Evolutionary conservation across 1,140 invertebrate species (phyloP).

Genomic region (Camponotus pennsylvanicus): DNA sequence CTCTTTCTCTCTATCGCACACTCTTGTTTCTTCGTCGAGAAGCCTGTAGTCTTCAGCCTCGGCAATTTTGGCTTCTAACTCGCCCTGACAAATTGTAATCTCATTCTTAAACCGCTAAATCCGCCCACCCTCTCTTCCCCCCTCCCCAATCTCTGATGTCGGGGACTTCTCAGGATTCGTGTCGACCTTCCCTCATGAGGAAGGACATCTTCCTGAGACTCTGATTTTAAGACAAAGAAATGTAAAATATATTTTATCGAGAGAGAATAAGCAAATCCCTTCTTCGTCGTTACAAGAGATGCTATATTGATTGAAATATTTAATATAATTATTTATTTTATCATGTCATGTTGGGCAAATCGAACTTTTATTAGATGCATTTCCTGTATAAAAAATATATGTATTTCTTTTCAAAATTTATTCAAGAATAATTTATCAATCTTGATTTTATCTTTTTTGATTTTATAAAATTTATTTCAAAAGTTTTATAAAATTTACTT

Average conservation of each 20-base stretch:
- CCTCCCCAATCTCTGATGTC: neutral
- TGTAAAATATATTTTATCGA: neutral
- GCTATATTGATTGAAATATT: neutral
- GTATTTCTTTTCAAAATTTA: neutral
- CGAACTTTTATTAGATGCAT: neutral
- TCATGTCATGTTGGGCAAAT: neutral
- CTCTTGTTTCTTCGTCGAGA: conserved; percentile 14
- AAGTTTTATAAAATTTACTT: no score
- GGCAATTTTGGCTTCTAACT: conserved; percentile 74
- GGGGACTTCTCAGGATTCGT: conserved; percentile 5
- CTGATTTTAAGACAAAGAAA: neutral
- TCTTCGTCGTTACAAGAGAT: neutral
- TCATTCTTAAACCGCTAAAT: conserved; percentile 78
- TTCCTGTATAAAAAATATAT: neutral
- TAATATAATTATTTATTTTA: neutral
- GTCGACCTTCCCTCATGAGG: neutral
- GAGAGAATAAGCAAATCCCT: neutral
- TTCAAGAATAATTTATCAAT: neutral
- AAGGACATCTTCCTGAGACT: conserved; percentile 9
- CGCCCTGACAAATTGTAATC: conserved; percentile 81
- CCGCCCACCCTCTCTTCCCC: conserved; percentile 31
- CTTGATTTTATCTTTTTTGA: neutral
- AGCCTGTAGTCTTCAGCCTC: conserved; percentile 20
- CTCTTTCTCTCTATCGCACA: neutral
- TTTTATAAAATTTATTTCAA: no score